These are phyloP conservation scores for Geothlypis trichas DNA, from an alignment of 2,113 vertebrate genomes.

Conservation along the genomic window DNA sequence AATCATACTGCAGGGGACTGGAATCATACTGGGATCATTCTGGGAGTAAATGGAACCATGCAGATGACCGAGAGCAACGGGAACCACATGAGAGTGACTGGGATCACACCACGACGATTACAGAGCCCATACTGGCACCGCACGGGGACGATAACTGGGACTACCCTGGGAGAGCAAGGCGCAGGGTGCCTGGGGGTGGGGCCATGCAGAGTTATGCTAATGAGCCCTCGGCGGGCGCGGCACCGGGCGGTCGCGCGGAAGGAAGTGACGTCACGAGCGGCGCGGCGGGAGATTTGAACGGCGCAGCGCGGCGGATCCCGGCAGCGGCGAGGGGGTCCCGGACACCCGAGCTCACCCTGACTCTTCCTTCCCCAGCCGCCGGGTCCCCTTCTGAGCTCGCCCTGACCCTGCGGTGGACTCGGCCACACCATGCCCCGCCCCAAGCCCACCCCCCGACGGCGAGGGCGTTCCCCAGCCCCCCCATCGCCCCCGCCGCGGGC, in stretches of 20 bases:
- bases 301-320: background rate
- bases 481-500: background rate
- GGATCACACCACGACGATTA: background rate
- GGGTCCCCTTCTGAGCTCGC: background rate
- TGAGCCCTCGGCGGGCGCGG: background rate
- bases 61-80: background rate
- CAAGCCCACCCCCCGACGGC: background rate
- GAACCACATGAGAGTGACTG: background rate
- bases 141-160: too few relatives aligned
- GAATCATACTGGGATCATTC: background rate
- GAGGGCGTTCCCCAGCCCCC: background rate
- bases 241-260: background rate
- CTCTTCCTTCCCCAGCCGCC: background rate
- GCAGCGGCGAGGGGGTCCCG: too few relatives aligned
- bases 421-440: background rate
- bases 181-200: background rate
- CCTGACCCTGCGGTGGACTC: background rate
- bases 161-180: fast-evolving
- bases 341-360: background rate
- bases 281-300: background rate
- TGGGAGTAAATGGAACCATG: background rate
- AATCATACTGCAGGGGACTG: background rate
- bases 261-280: background rate
- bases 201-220: background rate
- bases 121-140: background rate